Base-by-base conservation (phyloP, 2,113 vertebrate genomes). In the Pyxicephalus adspersus region DNA sequence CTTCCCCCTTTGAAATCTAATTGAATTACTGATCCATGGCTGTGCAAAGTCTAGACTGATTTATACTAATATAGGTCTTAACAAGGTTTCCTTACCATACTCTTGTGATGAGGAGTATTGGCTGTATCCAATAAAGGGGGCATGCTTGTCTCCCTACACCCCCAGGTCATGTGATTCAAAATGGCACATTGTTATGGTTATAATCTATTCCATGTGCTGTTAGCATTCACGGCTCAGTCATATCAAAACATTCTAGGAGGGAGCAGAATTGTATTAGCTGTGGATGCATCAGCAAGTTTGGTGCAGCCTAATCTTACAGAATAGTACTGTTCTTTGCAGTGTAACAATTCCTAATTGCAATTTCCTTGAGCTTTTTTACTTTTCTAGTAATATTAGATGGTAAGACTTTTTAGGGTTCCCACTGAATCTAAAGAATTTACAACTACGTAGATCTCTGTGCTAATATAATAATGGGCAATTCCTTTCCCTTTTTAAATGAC, bases 1-100 rank as follows among this genome's bases (percentile, higher is more conserved):
- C 84, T 83, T 84, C 80, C 86, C 88, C 86, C 88, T 90, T 91
- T 89, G 85, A 91, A 91, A 89, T 87, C 83, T 89, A 91, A 90
- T 91, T 90, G 88, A 88, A 87, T 90, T 90, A 87, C 84, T 87
- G 88, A 90, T 84, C 85, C 87, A 79, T 89, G 84, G 85, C 88
- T 86, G 77, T 87, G 84, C 84, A 85, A 87, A 89, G 89, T 90
- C 87, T 89, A 87, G 88, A 85, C 86, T 82, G 84, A 86, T 90
- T 90, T 84, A 87, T 57, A 83, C 73, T 55, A 85, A 51, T 68
- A 57, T 83, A 84, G 84, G 77, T 86, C 85, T 80, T 81, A 74
- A 73, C 82, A 65, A 75, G 28, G 15, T 73, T 77, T 85, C 15
- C 51, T 82, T 82, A 60, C 80, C 58, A 58, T 82, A 83, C 65